These are phyloP conservation scores for Cosmia trapezina DNA, from an alignment of 2,888 invertebrate species.

Conservation along the genomic window DNA sequence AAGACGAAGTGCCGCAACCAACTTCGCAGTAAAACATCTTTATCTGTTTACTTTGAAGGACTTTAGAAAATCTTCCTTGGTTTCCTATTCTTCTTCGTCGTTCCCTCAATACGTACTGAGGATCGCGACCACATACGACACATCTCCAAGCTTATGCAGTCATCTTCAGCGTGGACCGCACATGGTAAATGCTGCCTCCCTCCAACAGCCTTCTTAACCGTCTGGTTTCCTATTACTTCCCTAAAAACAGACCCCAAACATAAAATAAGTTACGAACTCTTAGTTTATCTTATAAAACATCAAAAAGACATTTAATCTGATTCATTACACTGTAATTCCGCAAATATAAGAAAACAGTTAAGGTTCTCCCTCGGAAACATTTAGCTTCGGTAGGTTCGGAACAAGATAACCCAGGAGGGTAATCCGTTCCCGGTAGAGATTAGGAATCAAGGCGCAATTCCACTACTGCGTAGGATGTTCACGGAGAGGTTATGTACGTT, in stretches of 20 bases:
- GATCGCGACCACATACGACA: too few species aligned
- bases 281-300: not conserved
- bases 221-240: not conserved
- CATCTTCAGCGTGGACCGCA: too few species aligned
- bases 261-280: not conserved
- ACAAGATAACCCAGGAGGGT: constrained; percentile 18
- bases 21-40: not conserved
- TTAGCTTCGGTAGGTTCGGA: constrained; percentile 14
- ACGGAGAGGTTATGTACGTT: not conserved
- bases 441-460: constrained; percentile 9
- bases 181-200: too few species aligned
- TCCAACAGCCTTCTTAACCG: too few species aligned
- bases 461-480: not conserved
- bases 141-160: too few species aligned
- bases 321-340: constrained; percentile 17
- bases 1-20: not conserved
- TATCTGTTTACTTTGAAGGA: not conserved
- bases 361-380: not conserved
- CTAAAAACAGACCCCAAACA: not conserved
- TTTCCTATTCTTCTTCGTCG: not conserved
- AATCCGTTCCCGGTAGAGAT: constrained; percentile 3
- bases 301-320: constrained; percentile 21
- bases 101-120: too few species aligned
- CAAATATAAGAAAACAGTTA: constrained; percentile 8
- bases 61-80: not conserved